Percentiles rank a stretch among this genome's conserved stretches.
These are phyloP conservation scores for Artemia sp. DNA, from an alignment of 2,888 invertebrate species.

Conservation along the genomic window DNA sequence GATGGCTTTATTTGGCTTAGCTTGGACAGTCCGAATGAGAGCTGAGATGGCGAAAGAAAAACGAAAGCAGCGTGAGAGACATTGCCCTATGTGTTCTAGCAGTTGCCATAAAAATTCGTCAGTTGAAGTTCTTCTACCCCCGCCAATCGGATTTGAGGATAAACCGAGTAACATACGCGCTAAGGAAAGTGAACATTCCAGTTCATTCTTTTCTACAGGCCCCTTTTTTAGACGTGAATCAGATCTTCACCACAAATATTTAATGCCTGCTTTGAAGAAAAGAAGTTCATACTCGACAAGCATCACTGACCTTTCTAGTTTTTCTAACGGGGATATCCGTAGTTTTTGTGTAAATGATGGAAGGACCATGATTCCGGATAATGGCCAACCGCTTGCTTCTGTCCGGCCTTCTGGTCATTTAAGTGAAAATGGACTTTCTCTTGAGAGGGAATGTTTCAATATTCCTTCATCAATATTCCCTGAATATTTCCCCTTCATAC, in stretches of 20 bases:
- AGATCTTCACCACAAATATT: not conserved
- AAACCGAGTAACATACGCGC: not conserved
- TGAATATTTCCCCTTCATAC: too few relatives aligned
- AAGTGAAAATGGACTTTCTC: not conserved
- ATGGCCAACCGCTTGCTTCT: not conserved
- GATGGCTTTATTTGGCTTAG: slow-evolving; percentile 75
- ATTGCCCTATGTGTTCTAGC: not conserved
- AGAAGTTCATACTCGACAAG: not conserved
- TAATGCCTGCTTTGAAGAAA: not conserved
- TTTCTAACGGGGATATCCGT: not conserved
- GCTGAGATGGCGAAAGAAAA: slow-evolving; percentile 41
- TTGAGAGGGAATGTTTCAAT: not conserved
- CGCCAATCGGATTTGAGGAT: not conserved
- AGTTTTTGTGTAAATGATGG: not conserved
- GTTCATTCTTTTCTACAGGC: not conserved
- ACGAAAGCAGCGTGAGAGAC: slow-evolving; percentile 11
- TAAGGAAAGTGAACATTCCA: not conserved
- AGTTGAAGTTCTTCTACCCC: not conserved
- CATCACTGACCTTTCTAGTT: not conserved
- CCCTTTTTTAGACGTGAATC: not conserved
- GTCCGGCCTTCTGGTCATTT: not conserved
- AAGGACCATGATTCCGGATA: not conserved
- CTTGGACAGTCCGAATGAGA: slow-evolving; percentile 63
- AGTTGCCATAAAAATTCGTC: not conserved
- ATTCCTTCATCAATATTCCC: too few relatives aligned